Evolutionary conservation across 1,140 invertebrate genomes (phyloP), one percentile per base, ranked within the genome.

Genomic region (Apis florea): DNA sequence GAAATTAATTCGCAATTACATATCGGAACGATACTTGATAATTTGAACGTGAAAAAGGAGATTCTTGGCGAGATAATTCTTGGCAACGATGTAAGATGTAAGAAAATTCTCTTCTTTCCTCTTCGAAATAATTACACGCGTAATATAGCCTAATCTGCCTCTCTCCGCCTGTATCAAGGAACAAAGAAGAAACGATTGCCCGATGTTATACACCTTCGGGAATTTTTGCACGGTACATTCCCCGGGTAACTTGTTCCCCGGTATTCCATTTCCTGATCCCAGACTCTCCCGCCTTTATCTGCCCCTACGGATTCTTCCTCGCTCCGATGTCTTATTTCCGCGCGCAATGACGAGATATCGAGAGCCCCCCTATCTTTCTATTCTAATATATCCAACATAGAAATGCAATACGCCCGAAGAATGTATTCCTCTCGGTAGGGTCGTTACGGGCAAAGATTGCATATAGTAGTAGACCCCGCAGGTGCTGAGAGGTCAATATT

Each of bases 91-190:
- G n/a, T n/a, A n/a, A n/a, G n/a, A n/a, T n/a, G n/a, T n/a, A n/a
- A n/a, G n/a, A n/a, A n/a, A n/a, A n/a, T n/a, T n/a, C n/a, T n/a
- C n/a, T n/a, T n/a, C n/a, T n/a, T n/a, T n/a, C n/a, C n/a, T n/a
- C n/a, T n/a, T n/a, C 51, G 11, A 15, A 51, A 90, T 86, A 90
- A 90, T 90, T 88, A 88, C 83, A 40, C 84, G 85, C 79, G 68
- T 85, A 90, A 89, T 82, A 79, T 89, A 40, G 6, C 89, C 87
- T 85, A 90, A 89, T 87, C 84, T 83, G 81, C 68, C 79, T 58
- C 72, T 82, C 79, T 85, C 70, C 40, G 12, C n/a, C 76, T 85
- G 67, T 90, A 89, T 89, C 85, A n/a, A n/a, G 84, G 84, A 90
- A 86, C 85, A 88, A 89, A 90, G 85, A 89, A 67, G 17, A 3